These are phyloP conservation scores for Geophilus truncorum DNA, from an alignment of 2,888 invertebrate genomes.

Conservation along the genomic window DNA sequence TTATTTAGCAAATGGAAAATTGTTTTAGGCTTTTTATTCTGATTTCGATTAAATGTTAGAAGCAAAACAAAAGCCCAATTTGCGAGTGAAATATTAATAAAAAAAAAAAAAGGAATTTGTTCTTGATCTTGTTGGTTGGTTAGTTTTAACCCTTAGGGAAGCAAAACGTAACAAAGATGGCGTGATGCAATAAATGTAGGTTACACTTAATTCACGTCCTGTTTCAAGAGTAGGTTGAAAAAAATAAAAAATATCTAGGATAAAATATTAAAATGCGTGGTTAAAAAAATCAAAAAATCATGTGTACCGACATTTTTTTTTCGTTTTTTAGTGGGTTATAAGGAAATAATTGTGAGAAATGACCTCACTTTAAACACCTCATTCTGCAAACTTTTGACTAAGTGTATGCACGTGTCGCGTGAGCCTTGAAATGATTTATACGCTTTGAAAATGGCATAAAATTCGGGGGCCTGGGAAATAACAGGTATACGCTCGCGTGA, in stretches of 20 bases:
- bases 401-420: conserved; percentile 14
- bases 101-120: too few relatives aligned
- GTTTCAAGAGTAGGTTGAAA: too few relatives aligned
- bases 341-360: not conserved
- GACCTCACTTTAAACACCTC: not conserved
- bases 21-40: too few relatives aligned
- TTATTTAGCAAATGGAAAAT: too few relatives aligned
- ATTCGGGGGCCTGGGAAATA: conserved; percentile 10
- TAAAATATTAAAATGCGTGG: not conserved
- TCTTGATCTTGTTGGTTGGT: too few relatives aligned
- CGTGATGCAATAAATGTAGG: not conserved
- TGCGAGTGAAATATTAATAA: too few relatives aligned
- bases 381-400: not conserved
- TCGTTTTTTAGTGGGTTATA: not conserved
- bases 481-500: conserved; percentile 4
- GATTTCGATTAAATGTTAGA: too few relatives aligned
- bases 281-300: not conserved
- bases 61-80: too few relatives aligned
- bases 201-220: not conserved
- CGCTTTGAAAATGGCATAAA: not conserved
- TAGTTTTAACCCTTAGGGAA: too few relatives aligned
- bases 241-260: too few relatives aligned
- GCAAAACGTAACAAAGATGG: not conserved
- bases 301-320: not conserved
- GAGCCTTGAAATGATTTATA: conserved; percentile 7